Evolutionary conservation across 2,888 invertebrate genomes (phyloP).

Genomic region (Caradrina clavipalpis): DNA sequence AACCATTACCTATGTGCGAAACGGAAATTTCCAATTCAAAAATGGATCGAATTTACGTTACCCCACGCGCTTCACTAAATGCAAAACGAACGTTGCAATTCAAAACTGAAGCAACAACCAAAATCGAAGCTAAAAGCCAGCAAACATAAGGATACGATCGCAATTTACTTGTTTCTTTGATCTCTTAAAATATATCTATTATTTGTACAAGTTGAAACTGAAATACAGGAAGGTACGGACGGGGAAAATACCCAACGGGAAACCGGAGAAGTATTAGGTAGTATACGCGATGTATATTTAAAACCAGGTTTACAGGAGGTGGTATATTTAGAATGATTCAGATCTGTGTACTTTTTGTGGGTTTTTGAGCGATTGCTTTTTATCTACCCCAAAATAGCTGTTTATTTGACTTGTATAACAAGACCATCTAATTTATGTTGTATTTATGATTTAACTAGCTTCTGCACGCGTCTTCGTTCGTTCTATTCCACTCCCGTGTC

Average conservation of each 20-base stretch:
- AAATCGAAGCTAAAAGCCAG: constrained; percentile 23
- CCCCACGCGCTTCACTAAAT: not conserved
- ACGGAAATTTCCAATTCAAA: no score
- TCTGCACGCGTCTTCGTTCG: no score
- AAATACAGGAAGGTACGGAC: constrained; percentile 39
- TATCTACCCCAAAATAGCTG: not conserved
- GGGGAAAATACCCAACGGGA: constrained; percentile 44
- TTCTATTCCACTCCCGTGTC: no score
- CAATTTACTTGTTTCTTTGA: constrained; percentile 48
- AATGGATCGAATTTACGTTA: not conserved
- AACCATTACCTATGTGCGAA: no score
- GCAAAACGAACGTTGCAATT: not conserved
- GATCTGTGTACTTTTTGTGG: not conserved
- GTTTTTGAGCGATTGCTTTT: not conserved
- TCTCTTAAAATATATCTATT: constrained; percentile 35
- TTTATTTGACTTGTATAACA: not conserved
- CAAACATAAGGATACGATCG: constrained; percentile 28
- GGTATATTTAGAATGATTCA: not conserved
- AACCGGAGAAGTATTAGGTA: constrained; percentile 33
- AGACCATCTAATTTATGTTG: no score
- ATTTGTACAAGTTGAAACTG: constrained; percentile 41
- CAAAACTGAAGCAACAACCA: constrained; percentile 4
- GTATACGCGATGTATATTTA: constrained; percentile 31
- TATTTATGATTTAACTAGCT: no score
- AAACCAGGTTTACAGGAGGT: constrained; percentile 11